Conservation (phyloP, 2,113 vertebrate genomes). For the Gallinago paraguaiae region DNA sequence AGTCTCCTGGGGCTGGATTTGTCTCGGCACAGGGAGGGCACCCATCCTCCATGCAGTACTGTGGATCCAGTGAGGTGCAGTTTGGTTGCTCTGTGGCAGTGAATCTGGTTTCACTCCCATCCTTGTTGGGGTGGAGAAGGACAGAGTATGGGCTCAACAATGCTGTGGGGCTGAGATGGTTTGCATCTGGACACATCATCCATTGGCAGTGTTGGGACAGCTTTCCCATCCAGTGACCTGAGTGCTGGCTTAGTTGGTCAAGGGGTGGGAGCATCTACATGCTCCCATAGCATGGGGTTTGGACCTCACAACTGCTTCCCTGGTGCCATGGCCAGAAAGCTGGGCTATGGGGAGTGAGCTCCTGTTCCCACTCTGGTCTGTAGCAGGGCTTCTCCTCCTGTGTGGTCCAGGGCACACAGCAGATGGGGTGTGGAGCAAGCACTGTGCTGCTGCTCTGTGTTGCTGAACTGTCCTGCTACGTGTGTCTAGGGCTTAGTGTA, state of each 20-base stretch:
- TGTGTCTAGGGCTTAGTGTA: accelerated
- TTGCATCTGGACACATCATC: not conserved
- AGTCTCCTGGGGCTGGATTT: not conserved
- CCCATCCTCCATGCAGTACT: accelerated
- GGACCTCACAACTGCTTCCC: not conserved
- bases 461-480: not conserved
- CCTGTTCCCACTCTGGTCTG: not conserved
- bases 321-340: not conserved
- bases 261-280: not conserved
- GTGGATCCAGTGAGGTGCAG: not conserved
- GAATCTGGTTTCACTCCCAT: not conserved
- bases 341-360: not conserved
- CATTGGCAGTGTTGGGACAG: not conserved
- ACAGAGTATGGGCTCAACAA: not conserved
- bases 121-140: not conserved
- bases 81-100: not conserved
- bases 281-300: not conserved
- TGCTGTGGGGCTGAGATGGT: not conserved
- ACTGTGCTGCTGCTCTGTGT: not conserved
- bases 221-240: not conserved
- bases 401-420: not conserved
- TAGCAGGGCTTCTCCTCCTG: not conserved
- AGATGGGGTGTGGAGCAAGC: not conserved
- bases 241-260: not conserved
- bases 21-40: not conserved